A percentile compares a stretch with the other conserved stretches of the same genome.
Conservation (phyloP, 2,113 vertebrate species). For the Phalacrocorax brasilianus region DNA sequence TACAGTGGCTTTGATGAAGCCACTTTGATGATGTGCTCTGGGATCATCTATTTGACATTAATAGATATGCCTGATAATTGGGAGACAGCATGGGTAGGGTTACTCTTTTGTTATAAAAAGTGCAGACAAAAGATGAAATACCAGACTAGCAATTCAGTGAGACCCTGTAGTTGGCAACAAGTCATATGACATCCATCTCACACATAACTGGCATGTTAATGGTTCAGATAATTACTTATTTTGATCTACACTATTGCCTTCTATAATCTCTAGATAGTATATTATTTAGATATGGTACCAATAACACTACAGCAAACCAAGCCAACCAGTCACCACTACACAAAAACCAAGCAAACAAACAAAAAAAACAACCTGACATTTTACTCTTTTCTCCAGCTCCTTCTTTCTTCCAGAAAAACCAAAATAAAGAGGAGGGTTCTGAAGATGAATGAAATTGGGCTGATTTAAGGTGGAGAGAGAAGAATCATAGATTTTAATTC, state of each 20-base stretch:
- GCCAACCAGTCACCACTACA: fast-evolving
- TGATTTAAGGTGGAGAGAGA: neutral
- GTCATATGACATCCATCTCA: neutral
- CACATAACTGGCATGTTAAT: neutral
- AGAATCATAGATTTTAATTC: neutral
- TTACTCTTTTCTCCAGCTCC: neutral
- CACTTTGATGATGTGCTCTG: neutral
- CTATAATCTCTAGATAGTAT: neutral
- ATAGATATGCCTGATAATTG: neutral
- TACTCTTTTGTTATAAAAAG: neutral
- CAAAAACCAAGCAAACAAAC: neutral
- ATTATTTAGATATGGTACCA: neutral
- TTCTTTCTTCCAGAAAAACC: neutral
- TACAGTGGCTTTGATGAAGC: neutral
- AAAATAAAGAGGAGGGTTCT: neutral
- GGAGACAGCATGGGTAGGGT: neutral
- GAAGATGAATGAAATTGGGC: neutral
- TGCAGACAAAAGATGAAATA: neutral
- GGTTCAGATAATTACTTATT: neutral
- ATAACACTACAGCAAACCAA: neutral
- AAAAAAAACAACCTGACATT: neutral
- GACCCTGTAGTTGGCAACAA: neutral
- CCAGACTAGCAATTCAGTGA: neutral
- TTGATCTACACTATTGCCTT: neutral
- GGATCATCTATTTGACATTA: neutral